phyloP scores from a whole-genome alignment of 2,797 vertebrate genomes.

The Miichthys miiuy region DNA sequence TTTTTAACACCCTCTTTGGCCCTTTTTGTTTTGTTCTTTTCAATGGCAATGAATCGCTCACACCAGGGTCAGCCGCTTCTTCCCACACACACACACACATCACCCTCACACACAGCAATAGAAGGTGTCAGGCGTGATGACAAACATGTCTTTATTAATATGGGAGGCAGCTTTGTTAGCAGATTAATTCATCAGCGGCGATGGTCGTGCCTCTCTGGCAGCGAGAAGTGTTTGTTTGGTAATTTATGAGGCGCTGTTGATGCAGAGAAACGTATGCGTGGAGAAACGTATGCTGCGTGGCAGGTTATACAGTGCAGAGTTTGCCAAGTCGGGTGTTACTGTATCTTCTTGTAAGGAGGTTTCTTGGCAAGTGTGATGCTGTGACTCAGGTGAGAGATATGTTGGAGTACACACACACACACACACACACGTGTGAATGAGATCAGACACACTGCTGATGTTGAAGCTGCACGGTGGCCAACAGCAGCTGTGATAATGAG shows the following conservation, averaged over 20 bases:
- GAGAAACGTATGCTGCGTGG: constrained; percentile 26
- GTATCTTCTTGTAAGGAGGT: not conserved
- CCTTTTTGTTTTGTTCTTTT: not conserved
- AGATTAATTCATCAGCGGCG: not conserved
- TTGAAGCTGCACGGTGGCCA: constrained; percentile 17
- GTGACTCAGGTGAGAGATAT: constrained; percentile 33
- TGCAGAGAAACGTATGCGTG: not conserved
- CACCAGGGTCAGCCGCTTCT: not conserved
- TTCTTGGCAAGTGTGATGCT: constrained; percentile 34
- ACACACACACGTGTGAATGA: constrained; percentile 17
- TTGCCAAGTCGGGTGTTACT: constrained; percentile 39
- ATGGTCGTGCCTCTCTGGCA: constrained; percentile 24
- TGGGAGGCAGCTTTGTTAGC: constrained; percentile 25
- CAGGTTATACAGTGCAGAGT: constrained; percentile 10
- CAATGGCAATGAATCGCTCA: constrained; percentile 2
- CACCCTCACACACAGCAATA: not conserved
- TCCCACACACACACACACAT: not conserved
- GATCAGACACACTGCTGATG: constrained; percentile 28
- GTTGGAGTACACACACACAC: not conserved
- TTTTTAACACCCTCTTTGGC: not conserved
- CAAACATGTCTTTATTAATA: constrained; percentile 28
- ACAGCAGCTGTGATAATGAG: constrained; percentile 23
- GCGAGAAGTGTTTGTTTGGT: constrained; percentile 40
- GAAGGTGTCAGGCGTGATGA: constrained; percentile 13
- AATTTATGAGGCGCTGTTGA: constrained; percentile 39